Base-by-base conservation (phyloP, 2,797 vertebrate species). In the Dromococcyx pavoninus region DNA sequence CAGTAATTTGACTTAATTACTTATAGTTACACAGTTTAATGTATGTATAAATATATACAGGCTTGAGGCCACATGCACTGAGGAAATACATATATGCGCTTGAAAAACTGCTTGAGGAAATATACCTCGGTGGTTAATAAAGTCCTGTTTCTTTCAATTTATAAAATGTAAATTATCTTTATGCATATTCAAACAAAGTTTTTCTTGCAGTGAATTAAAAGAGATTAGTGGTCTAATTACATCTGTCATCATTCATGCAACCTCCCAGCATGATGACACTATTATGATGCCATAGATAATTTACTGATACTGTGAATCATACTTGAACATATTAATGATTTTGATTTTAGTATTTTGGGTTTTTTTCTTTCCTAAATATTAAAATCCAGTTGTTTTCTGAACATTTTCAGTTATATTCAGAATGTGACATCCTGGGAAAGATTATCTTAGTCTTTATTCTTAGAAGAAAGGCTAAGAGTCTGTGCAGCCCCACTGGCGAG, bases 221-320 rank as follows among this genome's bases (percentile, higher is more conserved):
- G 57, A 91, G 62, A 86, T 92, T 65, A 88, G 32, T 33, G 54
- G 35, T 80, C 62, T 92, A 81, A 81, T 89, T 89, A 76, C 30
- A 84, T 13, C 56, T 73, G 12, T 46, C 66, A 70, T 58, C 86
- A 89, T 50, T 57, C 58, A 90, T 65, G 69, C 65, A 88, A 11
- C 56, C 81, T 92, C 37, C 39, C 75, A 74, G 72, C 8, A 1
- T 15, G 78, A 78, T 64, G 69, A 80, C 70, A 80, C 41, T 37
- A 53, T 66, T 37, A 84, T 16, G 50, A 86, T 65, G 51, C 58
- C 58, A 66, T 72, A 70, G 85, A 93, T 91, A 73, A 80, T 65
- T 87, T 53, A 83, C 21, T 83, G 22, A 51, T 44, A 41, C 2
- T 46, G 39, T 57, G 46, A 95, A 81, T 46, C 62, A 48, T 7